Evolutionary conservation across 2,113 vertebrate genomes (phyloP).

Genomic region (Haliaeetus leucogaster): DNA sequence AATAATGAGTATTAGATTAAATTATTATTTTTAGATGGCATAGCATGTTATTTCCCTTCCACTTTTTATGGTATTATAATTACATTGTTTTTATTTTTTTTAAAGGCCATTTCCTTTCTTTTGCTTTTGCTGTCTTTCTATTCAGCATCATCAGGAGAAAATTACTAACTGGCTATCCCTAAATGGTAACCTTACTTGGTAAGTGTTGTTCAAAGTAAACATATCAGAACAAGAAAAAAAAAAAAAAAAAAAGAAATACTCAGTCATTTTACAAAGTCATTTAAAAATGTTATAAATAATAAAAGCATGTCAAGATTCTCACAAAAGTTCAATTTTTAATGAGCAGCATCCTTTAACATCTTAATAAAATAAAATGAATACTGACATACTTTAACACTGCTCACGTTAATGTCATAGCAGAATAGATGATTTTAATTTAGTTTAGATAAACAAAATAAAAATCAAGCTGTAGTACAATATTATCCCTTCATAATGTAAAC

Average conservation of each 20-base stretch:
- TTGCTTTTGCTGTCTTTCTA: not conserved
- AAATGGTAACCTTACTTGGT: not conserved
- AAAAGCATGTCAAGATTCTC: not conserved
- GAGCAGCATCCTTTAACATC: not conserved
- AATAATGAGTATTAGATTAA: not conserved
- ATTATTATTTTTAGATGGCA: not conserved
- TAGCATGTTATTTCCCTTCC: not conserved
- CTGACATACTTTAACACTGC: not conserved
- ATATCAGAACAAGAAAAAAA: not conserved
- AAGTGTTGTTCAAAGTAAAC: not conserved
- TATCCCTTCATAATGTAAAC: not conserved
- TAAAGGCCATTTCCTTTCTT: not conserved
- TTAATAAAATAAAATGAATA: not conserved
- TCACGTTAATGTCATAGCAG: not conserved
- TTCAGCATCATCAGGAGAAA: not conserved
- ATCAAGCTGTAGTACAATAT: not conserved
- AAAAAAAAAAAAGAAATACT: not conserved
- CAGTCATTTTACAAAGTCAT: not conserved
- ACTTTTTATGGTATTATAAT: not conserved
- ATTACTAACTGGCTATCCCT: not conserved
- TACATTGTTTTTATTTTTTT: not conserved
- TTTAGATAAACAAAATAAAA: not conserved
- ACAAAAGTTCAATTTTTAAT: not conserved
- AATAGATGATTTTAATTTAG: not conserved
- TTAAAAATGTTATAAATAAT: not conserved